These are phyloP conservation scores for Chloroceryle aenea DNA, from an alignment of 2,113 vertebrate species.

Conservation along the genomic window DNA sequence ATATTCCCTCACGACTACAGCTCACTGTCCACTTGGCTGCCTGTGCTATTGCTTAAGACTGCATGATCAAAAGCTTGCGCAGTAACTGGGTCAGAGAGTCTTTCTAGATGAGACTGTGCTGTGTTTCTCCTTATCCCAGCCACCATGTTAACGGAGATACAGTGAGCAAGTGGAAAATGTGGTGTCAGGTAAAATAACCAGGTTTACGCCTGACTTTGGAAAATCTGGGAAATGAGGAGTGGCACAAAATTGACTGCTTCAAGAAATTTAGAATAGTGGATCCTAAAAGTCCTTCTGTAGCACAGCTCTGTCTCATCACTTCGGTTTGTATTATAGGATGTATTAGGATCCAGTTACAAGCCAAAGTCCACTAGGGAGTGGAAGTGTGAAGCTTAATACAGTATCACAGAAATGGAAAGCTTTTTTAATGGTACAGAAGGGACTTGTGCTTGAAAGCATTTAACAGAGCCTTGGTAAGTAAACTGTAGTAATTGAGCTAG, in stretches of 20 bases:
- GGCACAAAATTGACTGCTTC: background rate
- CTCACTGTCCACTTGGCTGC: background rate
- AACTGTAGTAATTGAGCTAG: slow-evolving; percentile 49
- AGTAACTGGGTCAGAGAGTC: background rate
- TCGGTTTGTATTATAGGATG: background rate
- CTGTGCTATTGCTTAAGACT: background rate
- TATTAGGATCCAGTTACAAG: slow-evolving; percentile 58
- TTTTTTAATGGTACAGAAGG: slow-evolving; percentile 63
- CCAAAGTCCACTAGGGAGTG: slow-evolving; percentile 38
- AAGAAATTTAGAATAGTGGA: background rate
- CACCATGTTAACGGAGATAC: background rate
- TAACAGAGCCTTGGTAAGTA: slow-evolving; percentile 52
- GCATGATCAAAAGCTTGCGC: background rate
- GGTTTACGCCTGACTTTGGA: background rate
- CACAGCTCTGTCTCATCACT: background rate
- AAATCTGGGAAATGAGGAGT: background rate
- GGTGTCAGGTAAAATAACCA: background rate
- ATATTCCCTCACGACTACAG: background rate
- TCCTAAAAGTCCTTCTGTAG: background rate
- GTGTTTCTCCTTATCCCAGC: background rate
- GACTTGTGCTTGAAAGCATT: slow-evolving; percentile 53
- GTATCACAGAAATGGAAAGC: slow-evolving; percentile 55
- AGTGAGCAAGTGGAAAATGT: background rate
- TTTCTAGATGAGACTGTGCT: background rate
- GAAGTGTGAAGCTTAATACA: slow-evolving; percentile 61